Percentiles rank a stretch among this genome's conserved stretches.
Conservation (phyloP, 35 echinoderm and acorn worm species). For the Apostichopus japonicus region DNA sequence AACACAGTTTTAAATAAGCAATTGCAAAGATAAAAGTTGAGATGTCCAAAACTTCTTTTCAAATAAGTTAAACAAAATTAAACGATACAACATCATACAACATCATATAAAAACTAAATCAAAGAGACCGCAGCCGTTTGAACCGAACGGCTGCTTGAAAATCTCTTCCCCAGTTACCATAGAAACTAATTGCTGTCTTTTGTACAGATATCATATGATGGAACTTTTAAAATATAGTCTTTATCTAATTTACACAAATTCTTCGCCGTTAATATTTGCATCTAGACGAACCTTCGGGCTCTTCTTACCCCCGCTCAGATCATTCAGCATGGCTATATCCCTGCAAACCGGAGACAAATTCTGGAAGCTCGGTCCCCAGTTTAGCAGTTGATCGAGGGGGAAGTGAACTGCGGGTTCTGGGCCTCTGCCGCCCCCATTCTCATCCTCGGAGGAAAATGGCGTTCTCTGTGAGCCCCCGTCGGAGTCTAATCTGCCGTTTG, state of each 20-base stretch:
- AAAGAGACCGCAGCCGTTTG: neutral
- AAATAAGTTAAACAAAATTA: neutral
- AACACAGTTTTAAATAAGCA: too few species aligned
- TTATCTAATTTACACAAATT: conserved; percentile 69
- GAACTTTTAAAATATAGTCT: conserved; percentile 14
- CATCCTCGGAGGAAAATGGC: conserved; percentile 89
- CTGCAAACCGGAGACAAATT: conserved; percentile 83
- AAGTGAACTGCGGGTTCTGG: conserved; percentile 63
- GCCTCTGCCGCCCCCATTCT: conserved; percentile 49
- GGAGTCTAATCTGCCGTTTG: conserved; percentile 76
- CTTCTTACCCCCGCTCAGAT: conserved; percentile 54
- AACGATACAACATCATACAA: conserved; percentile 16
- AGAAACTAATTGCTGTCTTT: neutral
- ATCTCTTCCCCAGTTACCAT: neutral
- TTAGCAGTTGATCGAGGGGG: conserved; percentile 82
- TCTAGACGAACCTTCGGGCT: conserved; percentile 49
- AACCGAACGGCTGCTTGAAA: neutral
- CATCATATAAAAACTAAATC: neutral
- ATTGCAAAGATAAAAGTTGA: neutral
- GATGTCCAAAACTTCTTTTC: neutral
- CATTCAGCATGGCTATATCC: conserved; percentile 91
- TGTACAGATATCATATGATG: conserved; percentile 1
- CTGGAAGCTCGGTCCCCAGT: conserved; percentile 93
- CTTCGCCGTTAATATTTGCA: conserved; percentile 62
- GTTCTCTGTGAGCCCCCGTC: conserved; percentile 87